phyloP scores from a whole-genome alignment of 2,888 invertebrate genomes.

The Anagyrus pseudococci region DNA sequence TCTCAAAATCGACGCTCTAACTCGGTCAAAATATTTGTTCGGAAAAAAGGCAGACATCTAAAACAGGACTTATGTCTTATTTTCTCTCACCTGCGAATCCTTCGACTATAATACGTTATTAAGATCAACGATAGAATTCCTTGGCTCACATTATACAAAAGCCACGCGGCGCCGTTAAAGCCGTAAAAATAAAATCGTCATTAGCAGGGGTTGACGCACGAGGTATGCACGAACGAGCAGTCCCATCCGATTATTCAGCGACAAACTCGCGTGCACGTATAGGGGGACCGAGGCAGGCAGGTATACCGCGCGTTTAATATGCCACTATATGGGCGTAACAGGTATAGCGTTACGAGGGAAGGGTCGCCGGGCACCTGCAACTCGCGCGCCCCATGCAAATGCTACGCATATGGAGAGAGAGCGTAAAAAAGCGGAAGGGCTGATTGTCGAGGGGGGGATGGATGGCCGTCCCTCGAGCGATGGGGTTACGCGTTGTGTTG shows the following conservation, averaged over 20 bases:
- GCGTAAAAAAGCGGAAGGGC: slow-evolving; percentile 14
- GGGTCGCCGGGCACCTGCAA: slow-evolving; percentile 50
- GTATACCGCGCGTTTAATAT: background rate
- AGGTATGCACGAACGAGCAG: too few relatives aligned
- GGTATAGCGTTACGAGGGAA: slow-evolving; percentile 36
- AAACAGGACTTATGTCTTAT: too few relatives aligned
- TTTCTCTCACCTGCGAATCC: too few relatives aligned
- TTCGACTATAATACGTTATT: too few relatives aligned
- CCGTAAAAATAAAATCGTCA: background rate
- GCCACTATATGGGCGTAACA: slow-evolving; percentile 31
- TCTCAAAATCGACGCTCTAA: too few relatives aligned
- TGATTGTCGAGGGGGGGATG: slow-evolving; percentile 50
- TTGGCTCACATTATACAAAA: too few relatives aligned
- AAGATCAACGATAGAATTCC: too few relatives aligned
- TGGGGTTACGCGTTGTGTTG: slow-evolving; percentile 46
- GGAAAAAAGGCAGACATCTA: too few relatives aligned
- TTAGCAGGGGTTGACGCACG: background rate
- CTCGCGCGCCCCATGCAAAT: slow-evolving; percentile 50
- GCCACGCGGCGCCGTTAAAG: background rate
- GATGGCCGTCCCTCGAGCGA: slow-evolving; percentile 40
- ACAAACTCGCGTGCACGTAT: background rate
- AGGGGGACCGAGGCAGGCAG: slow-evolving; percentile 2
- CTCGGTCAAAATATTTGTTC: too few relatives aligned
- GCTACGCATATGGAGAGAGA: slow-evolving; percentile 38
- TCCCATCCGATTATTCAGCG: slow-evolving; percentile 13